Evolutionary conservation across 2,113 vertebrate genomes (phyloP).

Genomic region (Apodemus speciosus): DNA sequence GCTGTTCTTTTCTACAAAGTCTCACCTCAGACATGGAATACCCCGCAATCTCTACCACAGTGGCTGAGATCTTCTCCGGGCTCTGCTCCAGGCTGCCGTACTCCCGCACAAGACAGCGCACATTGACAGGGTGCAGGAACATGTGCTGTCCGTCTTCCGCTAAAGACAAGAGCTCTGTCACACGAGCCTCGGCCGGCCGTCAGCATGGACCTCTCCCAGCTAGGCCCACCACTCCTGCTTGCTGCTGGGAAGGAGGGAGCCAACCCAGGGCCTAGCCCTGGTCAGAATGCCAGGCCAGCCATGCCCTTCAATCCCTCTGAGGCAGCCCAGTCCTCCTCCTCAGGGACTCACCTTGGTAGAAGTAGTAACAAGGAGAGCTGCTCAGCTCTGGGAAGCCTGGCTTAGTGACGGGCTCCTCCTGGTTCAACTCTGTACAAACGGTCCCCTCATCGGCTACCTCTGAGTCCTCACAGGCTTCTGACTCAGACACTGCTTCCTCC

Average conservation of each 20-base stretch:
- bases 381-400: conserved; percentile 78
- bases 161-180: conserved; percentile 72
- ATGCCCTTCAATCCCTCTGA: not conserved
- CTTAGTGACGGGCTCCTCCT: conserved; percentile 71
- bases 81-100: conserved; percentile 97
- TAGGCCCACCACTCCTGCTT: not conserved
- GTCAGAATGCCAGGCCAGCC: not conserved
- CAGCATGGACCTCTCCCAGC: not conserved
- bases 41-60: conserved; percentile 95
- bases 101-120: conserved; percentile 94
- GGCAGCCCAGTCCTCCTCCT: not conserved
- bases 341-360: conserved; percentile 94
- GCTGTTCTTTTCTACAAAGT: not conserved
- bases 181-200: not conserved
- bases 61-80: conserved; percentile 94
- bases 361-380: conserved; percentile 95
- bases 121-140: conserved; percentile 97
- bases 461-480: conserved; percentile 78
- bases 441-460: conserved; percentile 74
- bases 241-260: not conserved
- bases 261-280: not conserved
- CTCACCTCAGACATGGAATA: conserved; percentile 96
- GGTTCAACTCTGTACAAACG: conserved; percentile 77
- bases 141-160: conserved; percentile 98
- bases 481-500: conserved; percentile 78